A percentile compares a stretch with the other conserved stretches of the same genome.
Evolutionary conservation across 2,113 vertebrate genomes (phyloP).

Genomic region (Otus sunia): DNA sequence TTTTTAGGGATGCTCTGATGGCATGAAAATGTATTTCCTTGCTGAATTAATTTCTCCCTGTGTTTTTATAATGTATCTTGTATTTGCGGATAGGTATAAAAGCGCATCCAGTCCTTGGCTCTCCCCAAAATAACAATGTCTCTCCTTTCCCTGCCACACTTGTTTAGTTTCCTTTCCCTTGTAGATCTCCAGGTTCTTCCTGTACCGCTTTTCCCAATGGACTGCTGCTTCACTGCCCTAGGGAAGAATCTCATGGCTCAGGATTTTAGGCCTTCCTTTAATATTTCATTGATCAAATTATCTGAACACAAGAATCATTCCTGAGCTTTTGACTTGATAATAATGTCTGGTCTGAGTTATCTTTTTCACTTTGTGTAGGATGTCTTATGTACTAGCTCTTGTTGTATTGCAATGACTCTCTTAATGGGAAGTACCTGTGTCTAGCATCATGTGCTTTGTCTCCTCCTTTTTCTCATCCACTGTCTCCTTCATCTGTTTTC

Average conservation of each 20-base stretch:
- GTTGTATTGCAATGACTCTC: not conserved
- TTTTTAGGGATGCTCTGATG: not conserved
- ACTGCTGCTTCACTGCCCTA: not conserved
- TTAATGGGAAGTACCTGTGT: accelerated
- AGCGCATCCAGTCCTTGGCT: not conserved
- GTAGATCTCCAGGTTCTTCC: not conserved
- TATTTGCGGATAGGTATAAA: not conserved
- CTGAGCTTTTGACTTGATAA: not conserved
- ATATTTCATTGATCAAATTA: not conserved
- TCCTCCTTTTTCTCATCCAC: not conserved
- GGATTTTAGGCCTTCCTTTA: not conserved
- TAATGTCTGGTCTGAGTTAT: not conserved
- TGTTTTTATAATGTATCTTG: not conserved
- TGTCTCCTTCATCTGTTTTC: not conserved
- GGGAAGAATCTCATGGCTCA: not conserved
- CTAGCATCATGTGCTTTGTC: not conserved
- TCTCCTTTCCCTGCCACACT: not conserved
- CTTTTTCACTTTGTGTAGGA: not conserved
- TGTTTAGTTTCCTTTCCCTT: not conserved
- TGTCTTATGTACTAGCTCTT: not conserved
- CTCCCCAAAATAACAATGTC: not conserved
- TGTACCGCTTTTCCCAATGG: not conserved
- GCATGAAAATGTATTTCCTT: not conserved
- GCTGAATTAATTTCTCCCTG: not conserved
- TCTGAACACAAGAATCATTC: not conserved